These are phyloP conservation scores for Carpatolechia fugitivella DNA, from an alignment of 2,888 invertebrate genomes.

Conservation along the genomic window DNA sequence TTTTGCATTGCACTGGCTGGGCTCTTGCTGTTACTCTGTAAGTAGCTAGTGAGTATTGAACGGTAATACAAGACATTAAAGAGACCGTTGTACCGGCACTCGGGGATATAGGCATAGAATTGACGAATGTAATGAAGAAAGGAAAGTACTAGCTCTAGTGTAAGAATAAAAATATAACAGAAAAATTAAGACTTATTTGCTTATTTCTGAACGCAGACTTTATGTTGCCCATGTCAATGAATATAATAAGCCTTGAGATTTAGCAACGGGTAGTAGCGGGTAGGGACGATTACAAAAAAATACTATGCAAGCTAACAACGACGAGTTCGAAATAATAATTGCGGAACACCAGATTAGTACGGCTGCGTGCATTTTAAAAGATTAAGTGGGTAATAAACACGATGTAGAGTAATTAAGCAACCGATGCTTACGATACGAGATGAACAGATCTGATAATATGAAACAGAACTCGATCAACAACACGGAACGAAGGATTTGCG, in stretches of 20 bases:
- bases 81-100: constrained; percentile 14
- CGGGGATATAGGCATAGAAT: not conserved
- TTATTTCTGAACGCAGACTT: not conserved
- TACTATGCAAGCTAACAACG: not conserved
- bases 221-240: not conserved
- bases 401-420: constrained; percentile 28
- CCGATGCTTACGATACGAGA: constrained; percentile 36
- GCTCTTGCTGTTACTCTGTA: not conserved
- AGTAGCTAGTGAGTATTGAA: not conserved
- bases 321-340: not conserved
- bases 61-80: constrained; percentile 4
- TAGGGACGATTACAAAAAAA: no score
- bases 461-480: constrained; percentile 34
- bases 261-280: no score
- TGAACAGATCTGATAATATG: constrained; percentile 37
- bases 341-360: not conserved
- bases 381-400: constrained; percentile 4
- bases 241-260: no score
- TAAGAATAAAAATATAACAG: not conserved
- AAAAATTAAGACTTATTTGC: not conserved
- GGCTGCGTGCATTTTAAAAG: not conserved
- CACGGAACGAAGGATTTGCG: constrained; percentile 37
- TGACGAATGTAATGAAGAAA: not conserved
- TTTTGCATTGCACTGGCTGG: constrained; percentile 7
- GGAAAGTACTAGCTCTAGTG: not conserved